Base-by-base conservation (phyloP, 2,888 invertebrate species). In the Eumerus sabulonum region DNA sequence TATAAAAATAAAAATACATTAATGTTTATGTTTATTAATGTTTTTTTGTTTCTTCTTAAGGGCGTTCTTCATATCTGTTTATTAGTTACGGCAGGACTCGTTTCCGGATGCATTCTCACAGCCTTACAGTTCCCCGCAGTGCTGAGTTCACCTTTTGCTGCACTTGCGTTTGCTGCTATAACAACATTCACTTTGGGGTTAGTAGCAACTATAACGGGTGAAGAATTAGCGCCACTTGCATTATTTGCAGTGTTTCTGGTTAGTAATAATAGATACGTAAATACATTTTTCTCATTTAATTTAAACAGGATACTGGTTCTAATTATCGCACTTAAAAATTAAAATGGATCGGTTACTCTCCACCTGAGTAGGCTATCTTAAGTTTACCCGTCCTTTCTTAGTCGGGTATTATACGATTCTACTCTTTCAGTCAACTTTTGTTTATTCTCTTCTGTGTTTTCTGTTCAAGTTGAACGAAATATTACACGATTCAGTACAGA, bases 201-300 rank as follows among this genome's bases (percentile, higher is more conserved):
- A 57, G 87, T 88, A 82, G 88, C 89, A 56, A 87, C 88, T 76
- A 86, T 88, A 64, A 88, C 88, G 12, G 88, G 88, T 59, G 86
- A 84, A 45, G 84, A 85, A 68, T 82, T 89, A 81, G 89, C 89
- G 16, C 88, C 89, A 17, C 82, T 89, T 83, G 94, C 95, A 0
- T 90, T 96, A 42, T 96, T 95, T 85, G 93, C 94, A 35, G 90
- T 95, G 1, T 92, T 96, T 83, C 89, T 96, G 89, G 92, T 92
- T 85, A 90, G 90, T 86, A 53, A n/a, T n/a, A n/a, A n/a, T n/a
- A n/a, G n/a, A n/a, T n/a, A 64, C n/a, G n/a, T n/a, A n/a, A n/a
- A n/a, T n/a, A n/a, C n/a, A n/a, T n/a, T n/a, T n/a, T n/a, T n/a
- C n/a, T n/a, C n/a, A n/a, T n/a, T n/a, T n/a, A n/a, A n/a, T n/a